Conservation (phyloP, 2,888 invertebrate species). For the Campaea margaritaria region DNA sequence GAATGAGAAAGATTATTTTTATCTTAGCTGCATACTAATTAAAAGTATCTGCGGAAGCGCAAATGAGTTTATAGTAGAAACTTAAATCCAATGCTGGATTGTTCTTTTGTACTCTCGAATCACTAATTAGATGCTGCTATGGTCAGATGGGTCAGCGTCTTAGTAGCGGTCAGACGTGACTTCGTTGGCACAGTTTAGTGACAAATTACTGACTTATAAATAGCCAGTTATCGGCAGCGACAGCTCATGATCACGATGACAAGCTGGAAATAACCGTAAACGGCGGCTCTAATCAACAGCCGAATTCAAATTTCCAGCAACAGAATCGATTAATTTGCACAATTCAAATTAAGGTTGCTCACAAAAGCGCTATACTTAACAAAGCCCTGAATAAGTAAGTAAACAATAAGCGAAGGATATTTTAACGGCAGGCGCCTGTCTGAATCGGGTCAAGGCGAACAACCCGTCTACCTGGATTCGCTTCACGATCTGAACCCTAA, state of each 20-base stretch:
- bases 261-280: neutral
- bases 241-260: too few relatives aligned
- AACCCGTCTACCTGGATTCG: slow-evolving; percentile 25
- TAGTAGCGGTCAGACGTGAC: too few relatives aligned
- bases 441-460: slow-evolving; percentile 30
- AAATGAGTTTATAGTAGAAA: too few relatives aligned
- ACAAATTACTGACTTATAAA: neutral
- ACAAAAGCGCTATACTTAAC: slow-evolving; percentile 18
- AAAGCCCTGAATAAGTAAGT: slow-evolving; percentile 27
- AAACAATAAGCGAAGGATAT: slow-evolving; percentile 30
- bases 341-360: slow-evolving; percentile 18
- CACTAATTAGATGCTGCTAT: too few relatives aligned
- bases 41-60: too few relatives aligned
- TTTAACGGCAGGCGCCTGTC: slow-evolving; percentile 21
- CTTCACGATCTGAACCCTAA: slow-evolving; percentile 13
- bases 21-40: too few relatives aligned
- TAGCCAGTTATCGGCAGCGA: too few relatives aligned
- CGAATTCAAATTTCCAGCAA: slow-evolving; percentile 8
- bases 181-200: too few relatives aligned
- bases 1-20: too few relatives aligned
- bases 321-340: slow-evolving; percentile 8
- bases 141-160: too few relatives aligned
- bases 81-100: too few relatives aligned
- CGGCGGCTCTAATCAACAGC: neutral
- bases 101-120: too few relatives aligned